Conservation (phyloP, 2,888 invertebrate species). For the Aphidoletes aphidimyza region DNA sequence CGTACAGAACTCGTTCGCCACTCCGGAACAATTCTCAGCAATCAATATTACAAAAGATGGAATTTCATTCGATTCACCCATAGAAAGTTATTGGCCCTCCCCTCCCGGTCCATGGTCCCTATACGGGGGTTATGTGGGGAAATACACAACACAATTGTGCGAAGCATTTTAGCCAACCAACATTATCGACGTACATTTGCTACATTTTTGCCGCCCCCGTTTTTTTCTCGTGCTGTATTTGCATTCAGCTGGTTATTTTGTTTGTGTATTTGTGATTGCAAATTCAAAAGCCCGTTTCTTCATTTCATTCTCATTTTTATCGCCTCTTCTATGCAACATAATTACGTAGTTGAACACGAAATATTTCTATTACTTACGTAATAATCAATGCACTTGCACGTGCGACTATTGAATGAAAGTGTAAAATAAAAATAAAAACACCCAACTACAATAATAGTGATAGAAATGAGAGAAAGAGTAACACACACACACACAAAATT, state of each 20-base stretch:
- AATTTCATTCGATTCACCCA: neutral
- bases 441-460: neutral
- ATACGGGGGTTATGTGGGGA: no score
- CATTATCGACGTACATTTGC: no score
- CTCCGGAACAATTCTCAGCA: neutral
- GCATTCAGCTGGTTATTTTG: no score
- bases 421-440: neutral
- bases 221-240: no score
- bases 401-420: constrained; percentile 36
- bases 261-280: no score
- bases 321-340: neutral
- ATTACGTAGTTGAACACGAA: constrained; percentile 28
- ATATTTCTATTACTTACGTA: neutral
- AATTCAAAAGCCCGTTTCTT: no score
- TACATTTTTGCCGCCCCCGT: no score
- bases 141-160: no score
- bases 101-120: no score
- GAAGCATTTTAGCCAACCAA: no score
- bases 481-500: neutral
- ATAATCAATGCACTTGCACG: constrained; percentile 48
- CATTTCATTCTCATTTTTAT: no score
- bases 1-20: constrained; percentile 10
- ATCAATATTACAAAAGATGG: constrained; percentile 10
- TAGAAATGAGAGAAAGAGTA: neutral
- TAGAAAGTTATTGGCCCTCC: no score